phyloP scores from a whole-genome alignment of 92 coral and sea anemone species.

The Heteractis magnifica region DNA sequence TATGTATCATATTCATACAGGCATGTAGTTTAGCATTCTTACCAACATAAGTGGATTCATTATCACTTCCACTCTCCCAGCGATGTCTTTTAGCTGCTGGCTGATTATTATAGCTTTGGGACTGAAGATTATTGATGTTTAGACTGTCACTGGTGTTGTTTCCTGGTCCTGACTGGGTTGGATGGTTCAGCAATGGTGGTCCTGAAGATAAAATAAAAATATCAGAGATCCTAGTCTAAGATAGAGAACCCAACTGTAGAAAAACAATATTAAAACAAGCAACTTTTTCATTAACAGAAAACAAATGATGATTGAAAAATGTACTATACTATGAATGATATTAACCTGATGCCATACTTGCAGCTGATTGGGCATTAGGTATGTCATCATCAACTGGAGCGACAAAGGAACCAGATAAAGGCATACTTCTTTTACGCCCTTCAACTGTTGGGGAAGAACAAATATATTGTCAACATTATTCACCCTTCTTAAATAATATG shows the following conservation, averaged over 20 bases:
- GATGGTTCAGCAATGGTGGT: slow-evolving; percentile 33
- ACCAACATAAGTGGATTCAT: slow-evolving; percentile 46
- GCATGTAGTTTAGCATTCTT: not conserved
- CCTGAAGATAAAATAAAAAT: slow-evolving; percentile 1
- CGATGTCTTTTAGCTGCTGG: slow-evolving; percentile 59
- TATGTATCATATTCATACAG: too few relatives aligned
- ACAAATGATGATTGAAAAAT: not conserved
- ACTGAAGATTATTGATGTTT: not conserved
- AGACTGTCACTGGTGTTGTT: slow-evolving; percentile 1
- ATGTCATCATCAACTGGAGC: slow-evolving; percentile 40
- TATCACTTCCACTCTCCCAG: slow-evolving; percentile 77
- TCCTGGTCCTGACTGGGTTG: not conserved
- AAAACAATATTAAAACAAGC: too few relatives aligned
- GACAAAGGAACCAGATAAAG: slow-evolving; percentile 54
- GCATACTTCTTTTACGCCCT: slow-evolving; percentile 69
- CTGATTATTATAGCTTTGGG: slow-evolving; percentile 3
- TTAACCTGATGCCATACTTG: slow-evolving; percentile 57
- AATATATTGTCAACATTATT: not conserved
- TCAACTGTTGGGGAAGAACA: slow-evolving; percentile 40
- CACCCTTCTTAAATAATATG: not conserved
- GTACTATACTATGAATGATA: not conserved
- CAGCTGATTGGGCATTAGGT: slow-evolving; percentile 54
- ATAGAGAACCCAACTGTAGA: not conserved
- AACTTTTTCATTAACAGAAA: too few relatives aligned
- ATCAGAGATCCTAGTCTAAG: not conserved